A percentile compares a stretch with the other conserved stretches of the same genome.
These are phyloP conservation scores for Pelmatolapia mariae DNA, from an alignment of 2,113 vertebrate species.

Conservation along the genomic window DNA sequence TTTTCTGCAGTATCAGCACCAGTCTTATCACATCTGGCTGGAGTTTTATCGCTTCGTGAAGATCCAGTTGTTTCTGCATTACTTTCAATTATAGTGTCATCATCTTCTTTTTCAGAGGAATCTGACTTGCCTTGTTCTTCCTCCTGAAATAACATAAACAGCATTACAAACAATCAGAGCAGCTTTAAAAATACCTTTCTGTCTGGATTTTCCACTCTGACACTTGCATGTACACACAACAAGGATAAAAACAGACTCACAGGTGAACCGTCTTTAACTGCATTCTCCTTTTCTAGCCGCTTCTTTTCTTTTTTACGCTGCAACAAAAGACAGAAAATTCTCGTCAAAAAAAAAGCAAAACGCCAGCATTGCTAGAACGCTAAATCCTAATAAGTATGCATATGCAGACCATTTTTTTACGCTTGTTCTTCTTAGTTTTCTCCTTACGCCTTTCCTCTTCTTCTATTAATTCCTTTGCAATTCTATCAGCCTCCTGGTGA, in stretches of 20 bases:
- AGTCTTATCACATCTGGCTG: neutral
- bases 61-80: neutral
- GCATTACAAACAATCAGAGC: neutral
- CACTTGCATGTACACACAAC: neutral
- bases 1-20: neutral
- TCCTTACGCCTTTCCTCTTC: slow-evolving; percentile 63
- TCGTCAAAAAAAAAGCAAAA: neutral
- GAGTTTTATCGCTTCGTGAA: neutral
- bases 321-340: neutral
- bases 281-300: slow-evolving; percentile 56
- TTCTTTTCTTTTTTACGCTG: slow-evolving; percentile 75
- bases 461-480: slow-evolving; percentile 45
- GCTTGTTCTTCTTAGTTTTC: slow-evolving; percentile 65
- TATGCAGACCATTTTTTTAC: slow-evolving; percentile 67
- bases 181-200: neutral
- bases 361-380: accelerated
- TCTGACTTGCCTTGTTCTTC: slow-evolving; percentile 23
- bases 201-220: neutral
- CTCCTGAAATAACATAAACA: neutral
- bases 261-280: slow-evolving; percentile 23
- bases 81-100: slow-evolving; percentile 6
- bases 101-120: neutral
- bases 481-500: slow-evolving; percentile 62
- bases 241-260: slow-evolving; percentile 29
- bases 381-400: neutral